These are phyloP conservation scores for Laticauda laticaudata DNA, from an alignment of 2,113 vertebrate species.

Conservation along the genomic window DNA sequence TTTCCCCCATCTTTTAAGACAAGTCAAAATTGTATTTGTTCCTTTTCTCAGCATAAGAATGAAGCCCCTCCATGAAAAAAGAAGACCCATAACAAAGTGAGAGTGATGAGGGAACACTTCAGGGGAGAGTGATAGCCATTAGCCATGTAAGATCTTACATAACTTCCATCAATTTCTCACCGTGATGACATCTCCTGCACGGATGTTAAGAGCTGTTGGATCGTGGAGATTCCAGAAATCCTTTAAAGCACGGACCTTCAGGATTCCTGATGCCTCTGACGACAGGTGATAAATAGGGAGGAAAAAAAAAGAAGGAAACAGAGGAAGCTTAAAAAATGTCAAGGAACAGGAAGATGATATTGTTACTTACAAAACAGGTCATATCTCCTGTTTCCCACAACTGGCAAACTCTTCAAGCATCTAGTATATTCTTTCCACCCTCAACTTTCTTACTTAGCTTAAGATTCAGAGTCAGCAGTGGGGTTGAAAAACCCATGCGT, in stretches of 20 bases:
- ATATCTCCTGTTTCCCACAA: not conserved
- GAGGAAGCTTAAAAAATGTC: not conserved
- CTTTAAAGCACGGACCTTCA: conserved; percentile 94
- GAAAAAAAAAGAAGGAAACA: conserved; percentile 13
- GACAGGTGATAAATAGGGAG: conserved; percentile 39
- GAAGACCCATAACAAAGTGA: not conserved
- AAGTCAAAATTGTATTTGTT: not conserved
- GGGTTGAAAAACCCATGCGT: not conserved
- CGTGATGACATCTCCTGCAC: conserved; percentile 91
- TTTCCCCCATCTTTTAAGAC: not conserved
- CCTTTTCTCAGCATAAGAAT: not conserved
- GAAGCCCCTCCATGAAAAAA: not conserved
- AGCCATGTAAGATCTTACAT: too few relatives aligned
- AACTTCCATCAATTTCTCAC: conserved; percentile 63
- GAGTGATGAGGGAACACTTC: too few relatives aligned
- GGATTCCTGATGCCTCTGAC: conserved; percentile 89
- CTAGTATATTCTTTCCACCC: not conserved
- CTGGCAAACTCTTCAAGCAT: not conserved
- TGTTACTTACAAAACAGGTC: not conserved
- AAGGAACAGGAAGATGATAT: not conserved
- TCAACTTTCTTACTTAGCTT: not conserved
- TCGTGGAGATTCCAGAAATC: conserved; percentile 97
- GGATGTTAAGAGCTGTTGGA: conserved; percentile 90
- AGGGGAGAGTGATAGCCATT: not conserved
- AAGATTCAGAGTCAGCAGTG: not conserved